Evolutionary conservation across 1,140 invertebrate species (phyloP).

Genomic region (Tetramorium parvispinum): DNA sequence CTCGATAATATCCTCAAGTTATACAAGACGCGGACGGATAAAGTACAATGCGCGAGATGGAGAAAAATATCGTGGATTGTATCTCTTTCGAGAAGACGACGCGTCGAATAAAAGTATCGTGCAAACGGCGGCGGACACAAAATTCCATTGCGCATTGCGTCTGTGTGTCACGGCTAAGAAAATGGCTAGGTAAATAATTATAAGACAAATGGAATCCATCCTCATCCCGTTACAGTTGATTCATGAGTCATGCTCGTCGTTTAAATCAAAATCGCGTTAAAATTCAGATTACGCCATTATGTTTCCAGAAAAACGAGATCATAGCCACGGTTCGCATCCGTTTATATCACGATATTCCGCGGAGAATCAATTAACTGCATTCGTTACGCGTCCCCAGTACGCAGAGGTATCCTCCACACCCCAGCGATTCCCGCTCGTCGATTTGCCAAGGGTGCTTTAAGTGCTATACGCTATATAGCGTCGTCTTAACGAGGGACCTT

Average conservation of each 20-base stretch:
- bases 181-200: conserved; percentile 25
- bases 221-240: neutral
- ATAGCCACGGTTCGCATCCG: neutral
- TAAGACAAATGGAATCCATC: neutral
- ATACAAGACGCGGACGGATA: conserved; percentile 9
- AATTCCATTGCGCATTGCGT: neutral
- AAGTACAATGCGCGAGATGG: neutral
- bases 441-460: conserved; percentile 32
- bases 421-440: conserved; percentile 24
- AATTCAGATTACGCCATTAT: conserved; percentile 54
- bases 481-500: conserved; percentile 48
- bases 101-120: conserved; percentile 11
- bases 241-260: neutral
- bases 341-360: conserved; percentile 47
- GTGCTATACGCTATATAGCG: conserved; percentile 9
- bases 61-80: neutral
- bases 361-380: conserved; percentile 57
- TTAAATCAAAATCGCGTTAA: conserved; percentile 57
- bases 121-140: neutral
- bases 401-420: neutral
- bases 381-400: conserved; percentile 39
- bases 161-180: neutral
- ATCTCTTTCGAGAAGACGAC: neutral
- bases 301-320: conserved; percentile 48
- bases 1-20: conserved; percentile 37